Conservation (phyloP, 2,113 vertebrate species). For the Austrofundulus limnaeus region DNA sequence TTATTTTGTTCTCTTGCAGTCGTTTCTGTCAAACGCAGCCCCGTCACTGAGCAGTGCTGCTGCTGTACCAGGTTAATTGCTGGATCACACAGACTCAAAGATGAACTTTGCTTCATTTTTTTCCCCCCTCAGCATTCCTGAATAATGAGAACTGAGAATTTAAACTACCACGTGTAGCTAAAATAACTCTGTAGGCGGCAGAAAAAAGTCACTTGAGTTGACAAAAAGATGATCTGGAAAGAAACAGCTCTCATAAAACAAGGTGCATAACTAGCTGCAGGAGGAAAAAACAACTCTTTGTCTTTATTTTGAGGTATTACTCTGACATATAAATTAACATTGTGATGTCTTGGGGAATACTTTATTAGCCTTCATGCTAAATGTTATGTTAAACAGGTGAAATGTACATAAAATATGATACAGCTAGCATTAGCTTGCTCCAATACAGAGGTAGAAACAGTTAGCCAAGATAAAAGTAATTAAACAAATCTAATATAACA, state of each 20-base stretch:
- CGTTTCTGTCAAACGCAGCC: neutral
- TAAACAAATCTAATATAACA: neutral
- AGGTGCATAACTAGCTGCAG: neutral
- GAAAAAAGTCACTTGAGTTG: neutral
- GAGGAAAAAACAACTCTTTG: neutral
- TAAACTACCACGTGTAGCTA: conserved; percentile 3
- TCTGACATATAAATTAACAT: neutral
- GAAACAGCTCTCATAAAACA: neutral
- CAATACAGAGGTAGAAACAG: neutral
- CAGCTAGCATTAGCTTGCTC: neutral
- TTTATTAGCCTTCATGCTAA: neutral
- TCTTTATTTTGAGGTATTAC: neutral
- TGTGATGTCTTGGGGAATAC: neutral
- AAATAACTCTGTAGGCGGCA: neutral
- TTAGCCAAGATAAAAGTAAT: neutral
- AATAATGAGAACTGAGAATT: conserved; percentile 21
- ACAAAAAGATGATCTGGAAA: neutral
- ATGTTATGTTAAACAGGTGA: neutral
- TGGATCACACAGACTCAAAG: conserved; percentile 6
- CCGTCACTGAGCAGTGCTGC: conserved; percentile 14
- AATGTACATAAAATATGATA: neutral
- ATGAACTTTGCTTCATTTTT: conserved; percentile 5
- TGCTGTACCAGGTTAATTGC: conserved; percentile 24
- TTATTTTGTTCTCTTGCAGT: conserved; percentile 18
- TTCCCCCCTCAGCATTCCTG: conserved; percentile 15